phyloP scores from a whole-genome alignment of 1,140 invertebrate genomes.

The Nasonia longicornis region DNA sequence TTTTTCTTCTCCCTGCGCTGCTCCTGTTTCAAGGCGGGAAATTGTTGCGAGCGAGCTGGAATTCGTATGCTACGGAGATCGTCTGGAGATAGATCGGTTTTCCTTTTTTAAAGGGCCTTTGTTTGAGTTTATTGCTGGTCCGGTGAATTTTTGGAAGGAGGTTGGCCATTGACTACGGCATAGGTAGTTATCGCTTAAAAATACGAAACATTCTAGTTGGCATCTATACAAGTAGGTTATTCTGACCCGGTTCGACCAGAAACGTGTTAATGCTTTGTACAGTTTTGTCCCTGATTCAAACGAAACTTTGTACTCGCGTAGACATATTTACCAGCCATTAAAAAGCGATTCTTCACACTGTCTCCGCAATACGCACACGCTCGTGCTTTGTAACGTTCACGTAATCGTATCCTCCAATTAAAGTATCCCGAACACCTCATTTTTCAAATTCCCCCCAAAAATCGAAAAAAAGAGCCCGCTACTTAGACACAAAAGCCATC shows the following conservation, averaged over 20 bases:
- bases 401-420: slow-evolving; percentile 13
- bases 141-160: neutral
- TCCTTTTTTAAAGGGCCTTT: neutral
- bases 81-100: neutral
- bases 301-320: neutral
- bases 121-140: neutral
- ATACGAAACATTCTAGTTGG: neutral
- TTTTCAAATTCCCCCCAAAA: neutral
- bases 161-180: neutral
- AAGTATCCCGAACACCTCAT: neutral
- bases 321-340: neutral
- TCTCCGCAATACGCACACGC: neutral
- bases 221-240: too few species aligned
- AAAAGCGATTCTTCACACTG: neutral
- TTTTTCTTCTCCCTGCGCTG: neutral
- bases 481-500: neutral
- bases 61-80: neutral
- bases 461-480: neutral
- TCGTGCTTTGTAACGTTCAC: neutral
- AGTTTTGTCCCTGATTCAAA: neutral
- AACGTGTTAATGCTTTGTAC: neutral
- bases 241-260: too few species aligned
- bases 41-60: neutral
- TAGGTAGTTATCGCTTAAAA: neutral
- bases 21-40: slow-evolving; percentile 1